Evolutionary conservation across 2,888 invertebrate species (phyloP).

Genomic region (Prosopocoilus inquinatus): DNA sequence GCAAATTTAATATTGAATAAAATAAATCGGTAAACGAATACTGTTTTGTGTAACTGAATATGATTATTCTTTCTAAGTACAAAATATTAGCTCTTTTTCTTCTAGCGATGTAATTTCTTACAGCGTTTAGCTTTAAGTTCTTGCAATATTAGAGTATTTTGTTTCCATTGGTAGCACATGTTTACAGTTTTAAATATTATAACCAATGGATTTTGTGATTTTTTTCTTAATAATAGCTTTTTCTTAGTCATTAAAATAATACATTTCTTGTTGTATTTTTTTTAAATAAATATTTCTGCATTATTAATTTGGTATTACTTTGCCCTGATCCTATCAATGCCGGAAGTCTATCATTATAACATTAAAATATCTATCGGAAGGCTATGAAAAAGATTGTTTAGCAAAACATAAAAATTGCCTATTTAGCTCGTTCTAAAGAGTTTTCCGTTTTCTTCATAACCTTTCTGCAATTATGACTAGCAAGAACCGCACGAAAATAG

Average conservation of each 20-base stretch:
- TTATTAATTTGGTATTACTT: background rate
- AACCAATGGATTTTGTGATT: background rate
- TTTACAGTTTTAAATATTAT: background rate
- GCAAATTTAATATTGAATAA: too few relatives aligned
- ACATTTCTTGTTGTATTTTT: conserved; percentile 1
- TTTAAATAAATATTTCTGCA: conserved; percentile 3
- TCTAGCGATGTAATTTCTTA: background rate
- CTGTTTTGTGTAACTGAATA: background rate
- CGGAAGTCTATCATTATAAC: too few relatives aligned
- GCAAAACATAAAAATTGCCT: too few relatives aligned
- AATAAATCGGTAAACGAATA: too few relatives aligned
- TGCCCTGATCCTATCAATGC: too few relatives aligned
- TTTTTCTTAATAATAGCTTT: conserved; percentile 1
- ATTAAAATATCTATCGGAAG: too few relatives aligned
- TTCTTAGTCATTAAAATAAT: background rate
- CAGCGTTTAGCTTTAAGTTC: background rate
- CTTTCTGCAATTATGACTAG: too few relatives aligned
- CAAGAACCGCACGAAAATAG: too few relatives aligned
- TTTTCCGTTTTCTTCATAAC: too few relatives aligned
- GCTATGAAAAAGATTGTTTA: too few relatives aligned
- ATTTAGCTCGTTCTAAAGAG: too few relatives aligned
- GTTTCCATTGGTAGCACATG: background rate
- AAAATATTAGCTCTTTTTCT: background rate
- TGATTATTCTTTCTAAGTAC: background rate
- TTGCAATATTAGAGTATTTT: conserved; percentile 5